Evolutionary conservation across 2,797 vertebrate genomes (phyloP), one percentile per base, ranked within the genome.

Genomic region (Parauchenoglanis punctatus): DNA sequence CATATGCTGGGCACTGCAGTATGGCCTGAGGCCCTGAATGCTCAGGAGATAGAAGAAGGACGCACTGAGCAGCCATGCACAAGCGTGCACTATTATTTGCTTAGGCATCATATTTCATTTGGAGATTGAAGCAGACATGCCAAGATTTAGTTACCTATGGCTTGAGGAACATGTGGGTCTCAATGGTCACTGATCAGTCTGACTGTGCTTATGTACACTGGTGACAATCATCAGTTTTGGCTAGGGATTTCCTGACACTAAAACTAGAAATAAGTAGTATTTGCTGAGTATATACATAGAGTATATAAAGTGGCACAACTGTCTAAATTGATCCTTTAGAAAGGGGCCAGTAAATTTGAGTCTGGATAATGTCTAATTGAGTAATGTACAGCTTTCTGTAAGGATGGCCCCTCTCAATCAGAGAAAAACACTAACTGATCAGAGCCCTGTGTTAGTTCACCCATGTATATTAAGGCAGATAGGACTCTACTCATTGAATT

Each of bases 1-100:
- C 94, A 94, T 95, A 94, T 96, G 94, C 91, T 92, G 85, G 85
- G 86, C 89, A 92, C 91, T 91, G 91, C 91, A 89, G 83, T 84
- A 78, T 63, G 83, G 88, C 83, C 87, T 63, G 73, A 77, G 84
- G 87, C 61, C 61, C 85, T 59, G 40, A 82, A 81, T 70, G 61
- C 75, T 68, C 63, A 68, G 52, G 28, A 61, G 46, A 85, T 73
- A 35, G 56, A 87, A 84, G 31, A 85, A 81, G 72, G 65, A 87
- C 84, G 68, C 80, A 58, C 63, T 68, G 28, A 49, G 35, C 81
- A 83, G 80, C 85, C 78, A 83, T 81, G 73, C 81, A 59, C 15
- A 25, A 52, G 52, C n/a, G 15, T 87, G 81, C 44, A 18, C 72
- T 68, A 25, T 85, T 87, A 25, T 86, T 82, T 63, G 80, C 83